These are phyloP conservation scores for Dendropsophus ebraccatus DNA, from an alignment of 2,113 vertebrate genomes.

Conservation along the genomic window DNA sequence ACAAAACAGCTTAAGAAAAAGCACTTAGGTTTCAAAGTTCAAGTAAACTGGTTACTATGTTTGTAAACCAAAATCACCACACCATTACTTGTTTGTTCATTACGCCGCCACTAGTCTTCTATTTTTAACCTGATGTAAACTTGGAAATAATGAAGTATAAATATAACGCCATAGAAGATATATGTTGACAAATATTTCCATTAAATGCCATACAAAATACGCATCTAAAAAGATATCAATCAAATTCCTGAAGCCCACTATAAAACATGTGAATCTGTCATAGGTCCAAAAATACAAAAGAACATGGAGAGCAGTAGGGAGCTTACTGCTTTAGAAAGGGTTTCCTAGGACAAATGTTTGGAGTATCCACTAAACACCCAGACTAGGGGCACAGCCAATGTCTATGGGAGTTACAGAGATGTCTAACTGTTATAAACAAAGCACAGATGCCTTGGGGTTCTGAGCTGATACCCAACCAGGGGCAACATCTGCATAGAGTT, in stretches of 20 bases:
- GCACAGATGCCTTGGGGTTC: too few relatives aligned
- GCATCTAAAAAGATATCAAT: neutral
- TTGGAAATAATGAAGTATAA: neutral
- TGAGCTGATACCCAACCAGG: too few relatives aligned
- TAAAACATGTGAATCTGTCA: neutral
- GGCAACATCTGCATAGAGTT: too few relatives aligned
- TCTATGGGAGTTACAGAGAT: too few relatives aligned
- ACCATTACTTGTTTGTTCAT: neutral
- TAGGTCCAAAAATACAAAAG: neutral
- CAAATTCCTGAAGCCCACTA: neutral
- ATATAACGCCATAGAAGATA: neutral
- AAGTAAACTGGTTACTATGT: neutral
- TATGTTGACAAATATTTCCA: neutral
- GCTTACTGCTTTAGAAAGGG: too few relatives aligned
- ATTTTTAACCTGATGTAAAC: neutral
- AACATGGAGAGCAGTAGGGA: neutral
- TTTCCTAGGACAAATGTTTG: too few relatives aligned
- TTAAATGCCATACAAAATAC: neutral
- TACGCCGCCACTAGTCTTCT: neutral
- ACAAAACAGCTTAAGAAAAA: neutral
- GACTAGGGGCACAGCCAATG: too few relatives aligned
- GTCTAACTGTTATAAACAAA: too few relatives aligned
- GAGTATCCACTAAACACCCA: too few relatives aligned
- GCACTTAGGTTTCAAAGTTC: neutral
- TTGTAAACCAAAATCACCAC: neutral